These are phyloP conservation scores for Alloplasta piceator DNA, from an alignment of 2,888 invertebrate genomes.

Conservation along the genomic window DNA sequence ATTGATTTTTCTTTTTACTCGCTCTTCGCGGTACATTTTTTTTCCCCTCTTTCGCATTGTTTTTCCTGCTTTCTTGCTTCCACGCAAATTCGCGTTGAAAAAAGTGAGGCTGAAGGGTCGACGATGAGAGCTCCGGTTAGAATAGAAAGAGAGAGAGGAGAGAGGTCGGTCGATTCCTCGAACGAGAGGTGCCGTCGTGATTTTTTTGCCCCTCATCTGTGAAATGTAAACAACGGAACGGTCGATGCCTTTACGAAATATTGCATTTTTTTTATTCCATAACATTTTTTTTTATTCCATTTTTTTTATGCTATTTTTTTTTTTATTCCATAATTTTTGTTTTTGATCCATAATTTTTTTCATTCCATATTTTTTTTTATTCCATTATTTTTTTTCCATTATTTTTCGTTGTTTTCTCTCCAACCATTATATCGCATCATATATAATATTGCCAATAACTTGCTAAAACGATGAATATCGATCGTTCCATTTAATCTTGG, in stretches of 20 bases:
- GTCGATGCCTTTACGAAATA: slow-evolving; percentile 71
- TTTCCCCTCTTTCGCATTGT: background rate
- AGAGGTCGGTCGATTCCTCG: slow-evolving; percentile 64
- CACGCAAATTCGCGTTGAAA: background rate
- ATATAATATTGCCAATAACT: background rate
- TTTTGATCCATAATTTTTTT: background rate
- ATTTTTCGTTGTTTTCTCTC: background rate
- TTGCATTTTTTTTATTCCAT: background rate
- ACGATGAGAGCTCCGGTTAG: slow-evolving; percentile 20
- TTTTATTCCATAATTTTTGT: background rate
- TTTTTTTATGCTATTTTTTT: background rate
- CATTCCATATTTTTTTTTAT: background rate
- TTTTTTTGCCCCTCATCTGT: slow-evolving; percentile 54
- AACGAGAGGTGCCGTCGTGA: no score
- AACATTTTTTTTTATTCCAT: background rate
- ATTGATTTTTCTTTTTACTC: no score
- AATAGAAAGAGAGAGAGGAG: slow-evolving; percentile 17
- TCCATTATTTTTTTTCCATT: no score
- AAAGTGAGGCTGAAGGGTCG: background rate
- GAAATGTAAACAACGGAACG: slow-evolving; percentile 73
- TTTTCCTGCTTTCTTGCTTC: background rate
- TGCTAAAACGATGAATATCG: background rate
- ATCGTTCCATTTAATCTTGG: background rate
- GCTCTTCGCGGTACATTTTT: background rate
- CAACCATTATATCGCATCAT: background rate